These are phyloP conservation scores for Saturnia japonica DNA, from an alignment of 2,888 invertebrate genomes.

Conservation along the genomic window DNA sequence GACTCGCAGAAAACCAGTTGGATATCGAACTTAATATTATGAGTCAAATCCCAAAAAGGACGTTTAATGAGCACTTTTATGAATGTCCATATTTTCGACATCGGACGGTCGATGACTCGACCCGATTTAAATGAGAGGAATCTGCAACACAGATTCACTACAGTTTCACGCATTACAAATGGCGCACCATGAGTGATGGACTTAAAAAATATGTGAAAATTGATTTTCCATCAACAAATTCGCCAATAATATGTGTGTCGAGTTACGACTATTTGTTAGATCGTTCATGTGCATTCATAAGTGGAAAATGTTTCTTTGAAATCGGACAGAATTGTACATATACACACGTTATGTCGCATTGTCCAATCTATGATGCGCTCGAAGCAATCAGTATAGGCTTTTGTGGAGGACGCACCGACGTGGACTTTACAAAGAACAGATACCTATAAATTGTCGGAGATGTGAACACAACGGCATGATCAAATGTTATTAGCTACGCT, in stretches of 20 bases:
- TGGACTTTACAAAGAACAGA: constrained; percentile 48
- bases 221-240: constrained; percentile 41
- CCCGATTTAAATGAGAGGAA: constrained; percentile 47
- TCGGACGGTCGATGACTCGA: constrained; percentile 55
- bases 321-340: constrained; percentile 57
- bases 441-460: constrained; percentile 43
- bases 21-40: constrained; percentile 44
- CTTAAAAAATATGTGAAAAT: constrained; percentile 46
- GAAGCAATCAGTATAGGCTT: constrained; percentile 56
- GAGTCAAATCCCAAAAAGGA: constrained; percentile 59
- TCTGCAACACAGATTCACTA: constrained; percentile 26
- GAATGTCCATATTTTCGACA: constrained; percentile 58
- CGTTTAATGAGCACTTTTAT: constrained; percentile 61
- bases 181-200: constrained; percentile 10
- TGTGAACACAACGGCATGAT: constrained; percentile 39
- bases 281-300: constrained; percentile 52
- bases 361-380: constrained; percentile 54
- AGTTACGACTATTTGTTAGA: constrained; percentile 68
- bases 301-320: constrained; percentile 62
- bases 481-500: constrained; percentile 30
- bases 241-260: constrained; percentile 51
- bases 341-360: constrained; percentile 67
- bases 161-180: constrained; percentile 25
- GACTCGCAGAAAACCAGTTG: constrained; percentile 46
- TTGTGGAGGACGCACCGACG: constrained; percentile 50